Evolutionary conservation across 2,113 vertebrate genomes (phyloP).

Genomic region (Egretta garzetta): DNA sequence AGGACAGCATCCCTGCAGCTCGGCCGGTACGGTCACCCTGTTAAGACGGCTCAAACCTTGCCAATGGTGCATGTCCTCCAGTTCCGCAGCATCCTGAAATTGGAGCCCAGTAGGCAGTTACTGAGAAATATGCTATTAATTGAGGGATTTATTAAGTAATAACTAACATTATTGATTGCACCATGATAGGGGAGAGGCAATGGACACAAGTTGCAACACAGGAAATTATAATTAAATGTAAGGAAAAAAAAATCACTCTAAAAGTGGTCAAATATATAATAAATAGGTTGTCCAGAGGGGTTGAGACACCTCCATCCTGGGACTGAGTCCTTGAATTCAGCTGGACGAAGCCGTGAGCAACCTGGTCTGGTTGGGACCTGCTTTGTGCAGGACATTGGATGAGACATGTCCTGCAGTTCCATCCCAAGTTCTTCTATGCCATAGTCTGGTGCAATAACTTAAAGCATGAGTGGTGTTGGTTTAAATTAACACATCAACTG

Average conservation of each 20-base stretch:
- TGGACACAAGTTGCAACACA: not conserved
- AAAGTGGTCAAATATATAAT: not conserved
- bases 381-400: not conserved
- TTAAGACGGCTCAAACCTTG: not conserved
- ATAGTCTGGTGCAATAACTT: not conserved
- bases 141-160: not conserved
- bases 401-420: accelerated
- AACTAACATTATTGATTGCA: not conserved
- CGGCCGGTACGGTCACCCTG: accelerated
- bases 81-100: not conserved
- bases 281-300: not conserved
- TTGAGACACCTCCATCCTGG: not conserved
- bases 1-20: not conserved
- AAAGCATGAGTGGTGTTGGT: not conserved
- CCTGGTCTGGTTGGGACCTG: not conserved
- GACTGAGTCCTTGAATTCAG: not conserved
- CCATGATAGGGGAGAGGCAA: not conserved
- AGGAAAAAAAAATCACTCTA: accelerated
- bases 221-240: not conserved
- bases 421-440: not conserved
- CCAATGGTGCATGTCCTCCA: not conserved
- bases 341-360: not conserved
- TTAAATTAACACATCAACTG: constrained; percentile 28
- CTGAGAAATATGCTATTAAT: not conserved
- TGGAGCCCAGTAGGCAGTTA: not conserved